These are phyloP conservation scores for Botrylloides violaceus DNA, from an alignment of 23 tunicate genomes.

Conservation along the genomic window DNA sequence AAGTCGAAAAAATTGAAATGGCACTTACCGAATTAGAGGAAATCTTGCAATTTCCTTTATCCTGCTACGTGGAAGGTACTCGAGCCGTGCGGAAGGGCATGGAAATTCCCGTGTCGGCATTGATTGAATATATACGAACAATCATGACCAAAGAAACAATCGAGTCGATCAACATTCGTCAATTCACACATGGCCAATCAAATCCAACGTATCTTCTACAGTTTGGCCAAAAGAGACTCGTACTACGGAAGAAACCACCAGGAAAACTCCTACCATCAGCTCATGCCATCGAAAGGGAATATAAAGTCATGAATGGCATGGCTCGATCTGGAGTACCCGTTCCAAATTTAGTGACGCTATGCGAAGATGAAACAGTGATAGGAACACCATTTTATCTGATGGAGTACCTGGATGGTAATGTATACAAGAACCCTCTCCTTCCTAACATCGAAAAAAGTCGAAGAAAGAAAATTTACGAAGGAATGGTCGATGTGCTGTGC, in stretches of 20 bases:
- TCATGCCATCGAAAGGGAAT: conserved; percentile 94
- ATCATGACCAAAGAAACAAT: not conserved
- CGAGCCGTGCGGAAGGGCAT: conserved; percentile 65
- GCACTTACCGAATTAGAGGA: conserved; percentile 82
- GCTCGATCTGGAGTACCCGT: conserved; percentile 50
- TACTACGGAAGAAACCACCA: conserved; percentile 88
- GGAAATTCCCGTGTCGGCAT: conserved; percentile 37
- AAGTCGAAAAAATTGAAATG: conserved; percentile 56
- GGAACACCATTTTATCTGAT: conserved; percentile 95
- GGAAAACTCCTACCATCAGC: conserved; percentile 85
- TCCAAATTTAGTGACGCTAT: conserved; percentile 52
- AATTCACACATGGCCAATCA: conserved; percentile 93
- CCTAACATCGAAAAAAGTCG: conserved; percentile 52
- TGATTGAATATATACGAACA: conserved; percentile 31
- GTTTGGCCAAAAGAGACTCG: conserved; percentile 62
- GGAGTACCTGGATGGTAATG: conserved; percentile 63
- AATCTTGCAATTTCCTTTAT: conserved; percentile 38
- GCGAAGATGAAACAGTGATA: conserved; percentile 52
- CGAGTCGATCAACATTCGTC: conserved; percentile 15
- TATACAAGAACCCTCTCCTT: conserved; percentile 73
- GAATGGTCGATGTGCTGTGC: conserved; percentile 44
- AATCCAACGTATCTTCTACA: conserved; percentile 96
- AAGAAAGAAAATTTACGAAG: conserved; percentile 32
- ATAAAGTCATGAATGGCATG: conserved; percentile 77
- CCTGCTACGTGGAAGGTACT: conserved; percentile 42